Base-by-base conservation (phyloP, 1,140 invertebrate genomes). In the Scylla paramamosain region DNA sequence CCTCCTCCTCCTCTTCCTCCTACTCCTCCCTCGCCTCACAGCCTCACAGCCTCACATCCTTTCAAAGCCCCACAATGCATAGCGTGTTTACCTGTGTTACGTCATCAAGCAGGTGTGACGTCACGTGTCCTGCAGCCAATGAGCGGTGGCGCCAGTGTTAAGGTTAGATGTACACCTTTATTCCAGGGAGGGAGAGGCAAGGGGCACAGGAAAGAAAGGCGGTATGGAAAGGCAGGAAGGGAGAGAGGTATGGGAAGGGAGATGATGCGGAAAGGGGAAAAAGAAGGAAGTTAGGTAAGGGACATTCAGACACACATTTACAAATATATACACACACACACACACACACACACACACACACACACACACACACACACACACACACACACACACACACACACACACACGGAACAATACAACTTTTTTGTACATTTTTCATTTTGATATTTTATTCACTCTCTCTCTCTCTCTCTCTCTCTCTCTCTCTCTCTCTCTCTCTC, bases 331-430 rank as follows among this genome's bases (percentile, higher is more conserved):
- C 39, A 6, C 39, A 48, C 39, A 52, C 39, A 91, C 39, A 91
- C 39, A 46, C 20, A 91, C 39, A 91, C 39, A 91, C 39, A 91
- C 46, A 91, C 25, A 46, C 39, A 91, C 39, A 91, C 20, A 91
- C 39, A 91, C 39, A 91, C 39, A 91, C 39, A 91, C 39, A 91
- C 39, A 91, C 39, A 91, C 39, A 91, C 39, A 91, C 39, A 91
- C 39, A 91, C 39, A 91, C 46, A 91, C 25, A 46, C 39, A 91
- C 39, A 91, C 20, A 91, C 39, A 91, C 39, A 91, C 39, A 91
- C 39, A 91, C 39, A 91, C 39, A 91, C 39, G n/a, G n/a, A n/a
- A 91, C 39, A 91, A 10, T 46, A 39, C 39, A 39, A 39, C 1
- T 39, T 39, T 39, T 39, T 39, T 39, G 6, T 39, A 39, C 39